Evolutionary conservation across 2,797 vertebrate species (phyloP).

Genomic region (Phyllotis vaccarum): DNA sequence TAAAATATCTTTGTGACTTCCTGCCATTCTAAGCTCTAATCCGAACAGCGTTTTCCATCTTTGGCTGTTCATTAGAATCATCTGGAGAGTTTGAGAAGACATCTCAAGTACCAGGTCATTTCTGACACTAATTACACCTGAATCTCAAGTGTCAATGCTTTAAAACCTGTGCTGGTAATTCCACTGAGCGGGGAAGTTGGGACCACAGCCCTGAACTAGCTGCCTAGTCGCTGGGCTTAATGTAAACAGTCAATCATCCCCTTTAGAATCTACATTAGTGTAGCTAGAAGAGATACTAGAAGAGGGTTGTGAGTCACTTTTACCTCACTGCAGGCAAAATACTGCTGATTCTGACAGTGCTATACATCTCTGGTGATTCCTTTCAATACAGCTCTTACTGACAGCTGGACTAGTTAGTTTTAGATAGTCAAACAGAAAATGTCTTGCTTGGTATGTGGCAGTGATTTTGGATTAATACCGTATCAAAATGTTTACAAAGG

Average conservation of each 20-base stretch:
- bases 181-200: background rate
- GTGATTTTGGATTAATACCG: slow-evolving; percentile 51
- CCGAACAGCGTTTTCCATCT: background rate
- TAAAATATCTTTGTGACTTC: slow-evolving; percentile 10
- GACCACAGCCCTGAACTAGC: background rate
- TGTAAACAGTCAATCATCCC: slow-evolving; percentile 13
- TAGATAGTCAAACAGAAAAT: slow-evolving; percentile 46
- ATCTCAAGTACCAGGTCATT: background rate
- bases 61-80: slow-evolving; percentile 24
- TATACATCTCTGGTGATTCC: background rate
- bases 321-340: background rate
- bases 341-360: background rate
- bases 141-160: background rate
- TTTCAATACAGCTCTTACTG: background rate
- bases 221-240: slow-evolving; percentile 27
- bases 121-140: background rate
- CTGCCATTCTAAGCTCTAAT: background rate
- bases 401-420: background rate
- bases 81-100: background rate
- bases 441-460: slow-evolving; percentile 54
- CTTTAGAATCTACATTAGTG: slow-evolving; percentile 7
- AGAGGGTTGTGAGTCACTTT: background rate
- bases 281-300: background rate
- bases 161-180: slow-evolving; percentile 8
- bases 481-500: slow-evolving; percentile 63